phyloP scores from a whole-genome alignment of 2,113 vertebrate genomes.

The Strigops habroptila region DNA sequence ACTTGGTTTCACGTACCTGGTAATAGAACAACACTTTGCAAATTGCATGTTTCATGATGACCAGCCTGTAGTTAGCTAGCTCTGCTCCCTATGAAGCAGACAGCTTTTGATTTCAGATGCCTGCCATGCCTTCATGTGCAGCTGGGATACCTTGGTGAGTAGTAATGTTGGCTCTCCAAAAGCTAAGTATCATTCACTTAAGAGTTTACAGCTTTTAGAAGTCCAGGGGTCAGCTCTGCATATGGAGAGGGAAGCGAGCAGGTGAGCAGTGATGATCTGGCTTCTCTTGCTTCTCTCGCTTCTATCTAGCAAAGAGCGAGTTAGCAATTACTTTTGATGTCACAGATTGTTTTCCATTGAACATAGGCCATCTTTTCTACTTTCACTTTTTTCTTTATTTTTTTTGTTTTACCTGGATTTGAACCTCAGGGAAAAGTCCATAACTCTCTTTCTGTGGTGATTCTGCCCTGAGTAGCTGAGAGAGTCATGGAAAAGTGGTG shows the following conservation, averaged over 20 bases:
- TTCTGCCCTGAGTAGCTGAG: background rate
- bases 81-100: background rate
- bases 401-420: background rate
- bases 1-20: background rate
- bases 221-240: background rate
- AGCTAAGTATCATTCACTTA: rapidly evolving
- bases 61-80: background rate
- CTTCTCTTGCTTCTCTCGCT: background rate
- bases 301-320: background rate
- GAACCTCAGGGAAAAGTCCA: background rate
- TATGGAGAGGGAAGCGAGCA: background rate
- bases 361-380: background rate
- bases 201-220: background rate
- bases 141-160: background rate
- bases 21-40: background rate
- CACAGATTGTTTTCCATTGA: background rate
- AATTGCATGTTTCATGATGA: background rate
- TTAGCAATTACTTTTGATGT: background rate
- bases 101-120: background rate
- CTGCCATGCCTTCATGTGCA: background rate
- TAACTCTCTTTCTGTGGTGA: background rate
- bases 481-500: background rate
- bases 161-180: background rate
- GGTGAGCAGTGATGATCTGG: background rate
- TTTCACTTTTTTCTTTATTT: background rate